Evolutionary conservation across 2,113 vertebrate species (phyloP).

Genomic region (Rissa tridactyla): DNA sequence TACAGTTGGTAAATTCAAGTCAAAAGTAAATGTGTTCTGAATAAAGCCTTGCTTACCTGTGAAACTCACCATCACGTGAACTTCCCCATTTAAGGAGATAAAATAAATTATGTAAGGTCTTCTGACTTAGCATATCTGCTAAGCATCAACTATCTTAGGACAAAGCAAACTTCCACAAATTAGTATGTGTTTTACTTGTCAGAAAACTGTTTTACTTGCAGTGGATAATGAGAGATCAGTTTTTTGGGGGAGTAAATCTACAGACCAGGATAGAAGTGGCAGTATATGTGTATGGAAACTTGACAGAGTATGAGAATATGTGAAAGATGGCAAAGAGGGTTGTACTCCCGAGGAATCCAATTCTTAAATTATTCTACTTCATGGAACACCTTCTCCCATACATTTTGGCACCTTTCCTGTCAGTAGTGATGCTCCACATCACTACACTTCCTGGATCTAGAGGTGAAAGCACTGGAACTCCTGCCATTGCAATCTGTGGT

Average conservation of each 20-base stretch:
- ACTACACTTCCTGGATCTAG: constrained; percentile 27
- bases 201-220: neutral
- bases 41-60: neutral
- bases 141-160: neutral
- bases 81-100: neutral
- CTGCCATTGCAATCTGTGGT: constrained; percentile 46
- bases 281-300: neutral
- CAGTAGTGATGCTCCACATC: constrained; percentile 35
- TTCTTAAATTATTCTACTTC: constrained; percentile 23
- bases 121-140: neutral
- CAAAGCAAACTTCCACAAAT: neutral
- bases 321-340: neutral
- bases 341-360: neutral
- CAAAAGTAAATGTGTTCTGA: neutral
- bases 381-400: constrained; percentile 47
- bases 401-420: constrained; percentile 18
- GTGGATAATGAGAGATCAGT: neutral
- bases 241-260: neutral
- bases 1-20: neutral
- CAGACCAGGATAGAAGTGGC: neutral
- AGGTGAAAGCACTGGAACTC: constrained; percentile 35
- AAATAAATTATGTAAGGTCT: neutral
- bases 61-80: neutral
- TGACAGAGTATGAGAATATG: neutral
- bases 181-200: neutral